phyloP scores from a whole-genome alignment of 1,140 invertebrate genomes.

The Nephotettix cincticeps region DNA sequence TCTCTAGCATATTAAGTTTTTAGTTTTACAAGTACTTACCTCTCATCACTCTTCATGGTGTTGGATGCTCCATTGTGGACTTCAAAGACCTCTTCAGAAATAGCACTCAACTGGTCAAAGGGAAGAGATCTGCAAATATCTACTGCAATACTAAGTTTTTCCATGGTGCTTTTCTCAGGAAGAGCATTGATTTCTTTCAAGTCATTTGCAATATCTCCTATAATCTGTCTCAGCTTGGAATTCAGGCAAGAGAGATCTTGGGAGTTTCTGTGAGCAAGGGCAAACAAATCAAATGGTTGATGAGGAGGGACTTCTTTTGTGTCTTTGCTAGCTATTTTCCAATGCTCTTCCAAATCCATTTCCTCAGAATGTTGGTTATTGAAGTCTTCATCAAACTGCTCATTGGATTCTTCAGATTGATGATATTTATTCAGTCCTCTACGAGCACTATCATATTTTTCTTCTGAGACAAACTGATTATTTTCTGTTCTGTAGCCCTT shows the following conservation, averaged over 20 bases:
- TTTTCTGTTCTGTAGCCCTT: too few relatives aligned
- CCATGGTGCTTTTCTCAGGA: slow-evolving; percentile 9
- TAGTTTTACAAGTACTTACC: not conserved
- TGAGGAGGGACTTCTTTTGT: not conserved
- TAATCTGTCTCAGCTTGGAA: not conserved
- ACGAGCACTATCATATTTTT: too few relatives aligned
- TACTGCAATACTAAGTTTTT: not conserved
- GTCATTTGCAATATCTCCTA: slow-evolving; percentile 4
- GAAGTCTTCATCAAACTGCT: too few relatives aligned
- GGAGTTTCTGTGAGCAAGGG: not conserved
- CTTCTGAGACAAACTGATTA: too few relatives aligned
- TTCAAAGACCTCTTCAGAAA: not conserved
- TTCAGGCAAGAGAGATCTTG: not conserved
- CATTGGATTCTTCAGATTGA: too few relatives aligned
- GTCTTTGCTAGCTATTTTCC: not conserved
- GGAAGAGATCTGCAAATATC: not conserved
- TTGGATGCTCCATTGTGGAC: not conserved
- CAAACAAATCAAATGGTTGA: not conserved
- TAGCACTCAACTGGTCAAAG: not conserved
- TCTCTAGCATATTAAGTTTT: too few relatives aligned
- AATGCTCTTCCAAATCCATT: too few relatives aligned
- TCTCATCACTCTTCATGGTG: not conserved
- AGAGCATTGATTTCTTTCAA: not conserved
- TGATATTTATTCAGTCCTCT: too few relatives aligned
- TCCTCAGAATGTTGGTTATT: too few relatives aligned